Evolutionary conservation across 2,888 invertebrate genomes (phyloP), one percentile per base, ranked within the genome.

Genomic region (Drosophila mettleri): DNA sequence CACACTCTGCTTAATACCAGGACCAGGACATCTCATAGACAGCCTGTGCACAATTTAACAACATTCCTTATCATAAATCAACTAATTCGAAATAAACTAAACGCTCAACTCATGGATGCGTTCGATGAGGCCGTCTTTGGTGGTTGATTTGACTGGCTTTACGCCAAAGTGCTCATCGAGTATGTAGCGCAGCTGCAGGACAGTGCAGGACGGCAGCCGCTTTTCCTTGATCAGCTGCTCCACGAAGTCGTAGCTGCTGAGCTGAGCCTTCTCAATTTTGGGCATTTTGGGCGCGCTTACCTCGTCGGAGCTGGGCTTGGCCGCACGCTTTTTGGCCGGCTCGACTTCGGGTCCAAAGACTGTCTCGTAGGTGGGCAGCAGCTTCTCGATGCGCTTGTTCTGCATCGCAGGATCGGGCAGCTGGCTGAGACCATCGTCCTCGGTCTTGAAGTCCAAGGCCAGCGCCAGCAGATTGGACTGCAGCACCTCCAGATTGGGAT

Each of bases 391-490:
- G 9, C 91, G 89, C 33, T 80, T 66, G 59, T 92, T 88, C 69
- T 92, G 92, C n/a, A 78, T 62, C 9, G 73, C 69, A 1, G 80
- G 61, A 69, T 91, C 83, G 1, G 91, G 90, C 69, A 91, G 77
- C 39, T 89, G 81, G 20, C 84, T 69, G 1, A 83, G 65, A 0
- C 86, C 81, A 3, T 72, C 91, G 88, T 93, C 93, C 46, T 93
- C 93, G 20, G 92, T 93, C 74, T 94, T 94, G 41, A 96, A 87
- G 77, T 95, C 93, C 41, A 96, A 92, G 1, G 95, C 95, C 74
- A 95, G 92, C 0, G 94, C 94, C 90, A 96, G 95, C 27, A 96
- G 93, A 77, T 94, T 94, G 18, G 93, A 92, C 90, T 95, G 95
- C 75, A 94, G 92, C 31, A 80, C 93, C 88, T 95, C 95, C 29